phyloP scores from a whole-genome alignment of 2,113 vertebrate genomes.

The Rhinoderma darwinii region DNA sequence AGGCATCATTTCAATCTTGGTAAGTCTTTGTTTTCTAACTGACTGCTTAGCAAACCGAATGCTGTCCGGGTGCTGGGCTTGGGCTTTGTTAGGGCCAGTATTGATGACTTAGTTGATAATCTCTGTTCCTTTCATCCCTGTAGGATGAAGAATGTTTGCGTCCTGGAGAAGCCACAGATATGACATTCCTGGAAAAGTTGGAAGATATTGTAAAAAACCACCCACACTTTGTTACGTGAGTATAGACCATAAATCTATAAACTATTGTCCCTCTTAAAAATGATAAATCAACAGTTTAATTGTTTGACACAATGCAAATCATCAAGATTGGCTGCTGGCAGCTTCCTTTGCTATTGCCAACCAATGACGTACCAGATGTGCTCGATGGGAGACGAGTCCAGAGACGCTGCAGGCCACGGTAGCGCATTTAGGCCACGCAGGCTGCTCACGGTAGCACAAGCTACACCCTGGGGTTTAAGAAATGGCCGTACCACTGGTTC shows the following conservation, averaged over 20 bases:
- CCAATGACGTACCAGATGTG: too few species aligned
- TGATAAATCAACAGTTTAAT: not conserved
- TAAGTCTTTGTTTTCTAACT: constrained; percentile 69
- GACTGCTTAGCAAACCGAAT: not conserved
- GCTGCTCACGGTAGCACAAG: too few species aligned
- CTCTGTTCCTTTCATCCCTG: constrained; percentile 16
- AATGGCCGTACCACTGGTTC: too few species aligned
- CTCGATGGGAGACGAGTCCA: too few species aligned
- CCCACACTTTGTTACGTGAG: constrained; percentile 94
- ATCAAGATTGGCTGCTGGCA: too few species aligned
- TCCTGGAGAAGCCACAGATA: constrained; percentile 92
- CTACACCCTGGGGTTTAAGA: too few species aligned
- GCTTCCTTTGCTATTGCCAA: too few species aligned
- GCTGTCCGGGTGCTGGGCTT: not conserved
- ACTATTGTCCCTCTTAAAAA: not conserved
- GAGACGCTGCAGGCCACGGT: too few species aligned
- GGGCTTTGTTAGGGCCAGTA: not conserved
- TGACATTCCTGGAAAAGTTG: constrained; percentile 93
- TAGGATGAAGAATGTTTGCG: constrained; percentile 97
- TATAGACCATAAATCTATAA: constrained; percentile 59
- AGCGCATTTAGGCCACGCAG: too few species aligned
- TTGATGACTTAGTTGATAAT: not conserved
- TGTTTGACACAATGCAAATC: too few species aligned
- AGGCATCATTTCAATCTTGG: constrained; percentile 97
- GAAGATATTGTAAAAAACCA: constrained; percentile 92